A percentile compares a stretch with the other conserved stretches of the same genome.
Conservation (phyloP, 1,140 invertebrate genomes). For the Forficula auricularia region DNA sequence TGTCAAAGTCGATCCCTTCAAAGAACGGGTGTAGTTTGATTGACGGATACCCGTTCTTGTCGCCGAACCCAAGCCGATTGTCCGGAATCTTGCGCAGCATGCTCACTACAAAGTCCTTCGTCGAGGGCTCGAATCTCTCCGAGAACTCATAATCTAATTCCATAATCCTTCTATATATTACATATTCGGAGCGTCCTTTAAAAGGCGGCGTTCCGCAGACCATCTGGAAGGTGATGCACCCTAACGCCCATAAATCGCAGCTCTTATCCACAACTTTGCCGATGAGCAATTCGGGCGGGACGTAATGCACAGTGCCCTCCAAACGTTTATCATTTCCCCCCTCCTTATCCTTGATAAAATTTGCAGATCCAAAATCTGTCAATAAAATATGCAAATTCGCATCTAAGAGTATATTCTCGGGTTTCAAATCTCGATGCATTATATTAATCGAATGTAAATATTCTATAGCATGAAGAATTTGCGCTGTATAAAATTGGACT, state of each 20-base stretch:
- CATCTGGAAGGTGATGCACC: conserved; percentile 45
- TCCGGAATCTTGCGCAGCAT: too few relatives aligned
- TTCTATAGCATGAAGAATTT: conserved; percentile 50
- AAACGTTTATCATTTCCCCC: conserved; percentile 23
- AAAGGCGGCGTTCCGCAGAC: neutral
- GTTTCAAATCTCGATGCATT: conserved; percentile 50
- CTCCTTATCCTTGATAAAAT: conserved; percentile 44
- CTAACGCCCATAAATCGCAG: conserved; percentile 45
- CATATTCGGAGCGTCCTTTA: neutral
- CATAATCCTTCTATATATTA: neutral
- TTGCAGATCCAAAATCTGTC: conserved; percentile 48
- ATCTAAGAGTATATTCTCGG: conserved; percentile 50
- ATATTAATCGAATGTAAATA: conserved; percentile 50
- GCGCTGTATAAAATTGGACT: conserved; percentile 47
- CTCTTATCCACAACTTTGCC: conserved; percentile 40
- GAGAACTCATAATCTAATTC: neutral
- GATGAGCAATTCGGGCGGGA: neutral
- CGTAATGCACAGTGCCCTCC: neutral
- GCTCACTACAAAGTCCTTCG: neutral
- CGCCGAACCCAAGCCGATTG: neutral
- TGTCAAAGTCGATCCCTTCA: neutral
- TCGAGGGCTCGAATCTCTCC: neutral
- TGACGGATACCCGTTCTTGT: neutral
- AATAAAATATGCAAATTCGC: conserved; percentile 46
- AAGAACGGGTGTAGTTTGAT: neutral